Percentiles rank a stretch among this genome's conserved stretches.
Conservation (phyloP, 2,797 vertebrate species). For the Notolepis coatsorum region DNA sequence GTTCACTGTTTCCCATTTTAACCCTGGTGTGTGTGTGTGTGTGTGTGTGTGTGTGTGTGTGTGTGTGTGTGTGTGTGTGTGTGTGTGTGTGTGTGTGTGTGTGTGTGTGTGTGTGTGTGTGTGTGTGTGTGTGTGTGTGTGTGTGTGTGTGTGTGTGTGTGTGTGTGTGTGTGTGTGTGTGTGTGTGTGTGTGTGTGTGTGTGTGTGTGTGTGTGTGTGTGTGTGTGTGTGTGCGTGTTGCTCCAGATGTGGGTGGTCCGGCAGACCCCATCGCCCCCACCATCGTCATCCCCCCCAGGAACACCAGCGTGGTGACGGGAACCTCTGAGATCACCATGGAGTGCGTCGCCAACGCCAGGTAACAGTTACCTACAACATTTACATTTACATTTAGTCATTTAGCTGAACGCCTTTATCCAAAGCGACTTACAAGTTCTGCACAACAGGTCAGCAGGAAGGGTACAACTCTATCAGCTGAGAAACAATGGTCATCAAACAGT, state of each 20-base stretch:
- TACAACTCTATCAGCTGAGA: too few species aligned
- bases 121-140: slow-evolving; percentile 79
- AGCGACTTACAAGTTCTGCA: too few species aligned
- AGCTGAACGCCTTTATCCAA: too few species aligned
- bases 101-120: slow-evolving; percentile 76
- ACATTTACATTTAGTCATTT: too few species aligned
- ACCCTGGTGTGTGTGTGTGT: background rate
- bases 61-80: background rate
- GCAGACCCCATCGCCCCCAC: slow-evolving; percentile 96
- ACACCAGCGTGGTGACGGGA: slow-evolving; percentile 93
- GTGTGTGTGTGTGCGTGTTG: background rate
- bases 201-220: background rate
- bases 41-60: background rate
- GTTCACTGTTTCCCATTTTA: background rate
- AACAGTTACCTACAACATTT: too few species aligned
- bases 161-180: background rate
- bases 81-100: background rate
- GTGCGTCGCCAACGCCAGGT: slow-evolving; percentile 97
- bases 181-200: slow-evolving; percentile 2
- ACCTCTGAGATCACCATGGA: slow-evolving; percentile 95
- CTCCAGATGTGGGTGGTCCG: slow-evolving; percentile 91
- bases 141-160: slow-evolving; percentile 1
- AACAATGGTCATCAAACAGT: too few species aligned
- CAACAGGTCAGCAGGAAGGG: too few species aligned
- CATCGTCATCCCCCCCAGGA: slow-evolving; percentile 93